Evolutionary conservation across 2,888 invertebrate species (phyloP).

Genomic region (Cheilosia scutellata): DNA sequence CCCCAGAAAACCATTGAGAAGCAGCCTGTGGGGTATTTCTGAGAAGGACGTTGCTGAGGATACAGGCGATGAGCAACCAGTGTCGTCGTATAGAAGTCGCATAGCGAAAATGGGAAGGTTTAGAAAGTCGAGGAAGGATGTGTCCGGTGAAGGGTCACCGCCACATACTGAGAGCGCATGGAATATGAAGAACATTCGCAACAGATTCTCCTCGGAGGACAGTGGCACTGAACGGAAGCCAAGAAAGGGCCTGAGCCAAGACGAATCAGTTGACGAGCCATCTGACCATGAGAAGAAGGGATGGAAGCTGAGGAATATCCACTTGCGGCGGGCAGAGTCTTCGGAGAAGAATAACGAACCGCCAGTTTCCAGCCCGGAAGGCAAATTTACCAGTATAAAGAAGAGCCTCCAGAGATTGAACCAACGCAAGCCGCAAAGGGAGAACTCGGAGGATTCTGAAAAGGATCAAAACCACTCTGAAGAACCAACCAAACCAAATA

Average conservation of each 20-base stretch:
- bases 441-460: constrained; percentile 49
- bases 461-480: constrained; percentile 66
- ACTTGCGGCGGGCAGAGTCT: constrained; percentile 11
- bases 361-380: constrained; percentile 53
- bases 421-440: constrained; percentile 74
- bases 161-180: constrained; percentile 43
- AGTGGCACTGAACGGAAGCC: constrained; percentile 18
- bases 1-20: constrained; percentile 68
- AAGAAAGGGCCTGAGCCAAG: constrained; percentile 22
- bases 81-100: constrained; percentile 13
- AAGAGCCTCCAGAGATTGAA: constrained; percentile 80
- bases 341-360: constrained; percentile 22
- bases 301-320: constrained; percentile 47
- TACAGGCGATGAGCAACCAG: constrained; percentile 2
- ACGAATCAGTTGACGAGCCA: constrained; percentile 50
- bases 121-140: constrained; percentile 45
- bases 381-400: constrained; percentile 76
- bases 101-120: constrained; percentile 44
- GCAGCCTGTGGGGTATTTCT: constrained; percentile 67
- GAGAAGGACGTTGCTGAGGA: constrained; percentile 3
- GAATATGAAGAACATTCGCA: constrained; percentile 60
- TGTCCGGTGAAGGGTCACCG: constrained; percentile 11
- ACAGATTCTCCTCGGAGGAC: constrained; percentile 48
- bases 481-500: constrained; percentile 41
- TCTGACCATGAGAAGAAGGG: constrained; percentile 57